Conservation (phyloP, 2,888 invertebrate genomes). For the Rugalucina vietnamica region DNA sequence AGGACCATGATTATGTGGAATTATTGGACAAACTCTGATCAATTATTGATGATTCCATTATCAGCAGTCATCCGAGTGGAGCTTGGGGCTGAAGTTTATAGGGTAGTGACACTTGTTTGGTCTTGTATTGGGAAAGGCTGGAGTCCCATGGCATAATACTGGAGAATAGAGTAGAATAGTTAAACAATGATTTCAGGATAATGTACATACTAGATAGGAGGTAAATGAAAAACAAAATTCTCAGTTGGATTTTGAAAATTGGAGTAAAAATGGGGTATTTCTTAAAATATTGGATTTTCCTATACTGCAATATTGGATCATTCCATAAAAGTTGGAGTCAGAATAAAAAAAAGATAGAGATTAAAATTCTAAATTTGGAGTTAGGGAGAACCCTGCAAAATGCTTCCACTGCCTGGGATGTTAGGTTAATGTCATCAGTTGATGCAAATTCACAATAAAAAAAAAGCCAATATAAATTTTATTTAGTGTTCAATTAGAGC, state of each 20-base stretch:
- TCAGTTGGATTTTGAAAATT: neutral
- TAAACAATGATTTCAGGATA: neutral
- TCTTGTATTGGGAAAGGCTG: neutral
- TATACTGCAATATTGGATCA: too few species aligned
- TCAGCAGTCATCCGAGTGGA: neutral
- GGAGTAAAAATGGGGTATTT: neutral
- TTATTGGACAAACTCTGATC: neutral
- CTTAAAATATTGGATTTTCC: neutral
- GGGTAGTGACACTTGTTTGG: neutral
- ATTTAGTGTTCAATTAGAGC: too few species aligned
- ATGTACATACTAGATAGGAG: neutral
- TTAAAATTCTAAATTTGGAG: too few species aligned
- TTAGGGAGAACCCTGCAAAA: too few species aligned
- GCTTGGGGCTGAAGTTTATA: neutral
- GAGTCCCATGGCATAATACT: neutral
- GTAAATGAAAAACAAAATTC: neutral
- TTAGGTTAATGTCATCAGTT: too few species aligned
- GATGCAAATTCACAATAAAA: too few species aligned
- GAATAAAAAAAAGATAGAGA: too few species aligned
- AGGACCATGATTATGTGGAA: neutral
- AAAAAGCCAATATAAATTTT: too few species aligned
- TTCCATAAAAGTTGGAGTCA: too few species aligned
- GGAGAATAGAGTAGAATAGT: too few species aligned
- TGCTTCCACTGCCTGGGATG: too few species aligned
- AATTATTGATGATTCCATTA: conserved; percentile 5